phyloP scores from a whole-genome alignment of 1,140 invertebrate genomes.

The Zaprionus capensis region DNA sequence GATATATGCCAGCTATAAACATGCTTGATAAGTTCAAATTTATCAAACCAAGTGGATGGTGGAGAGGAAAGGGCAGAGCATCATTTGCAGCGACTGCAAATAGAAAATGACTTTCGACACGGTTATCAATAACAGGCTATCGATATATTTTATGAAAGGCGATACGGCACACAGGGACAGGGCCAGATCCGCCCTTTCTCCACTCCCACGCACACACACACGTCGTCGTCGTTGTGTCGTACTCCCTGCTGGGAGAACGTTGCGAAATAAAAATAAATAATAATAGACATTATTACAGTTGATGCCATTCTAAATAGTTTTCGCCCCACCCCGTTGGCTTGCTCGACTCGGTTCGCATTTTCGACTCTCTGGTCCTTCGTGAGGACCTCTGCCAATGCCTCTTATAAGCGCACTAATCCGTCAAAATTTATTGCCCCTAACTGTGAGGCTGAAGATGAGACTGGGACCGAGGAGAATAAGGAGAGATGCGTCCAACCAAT shows the following conservation, averaged over 20 bases:
- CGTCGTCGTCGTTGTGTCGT: no score
- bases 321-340: background rate
- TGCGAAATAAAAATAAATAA: slow-evolving; percentile 77
- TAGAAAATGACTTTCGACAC: slow-evolving; percentile 77
- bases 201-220: background rate
- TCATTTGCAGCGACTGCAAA: slow-evolving; percentile 44
- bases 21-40: slow-evolving; percentile 59
- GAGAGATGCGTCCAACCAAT: slow-evolving; percentile 54
- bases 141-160: slow-evolving; percentile 83
- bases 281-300: slow-evolving; percentile 80
- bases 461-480: slow-evolving; percentile 10
- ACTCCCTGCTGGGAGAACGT: slow-evolving; percentile 30
- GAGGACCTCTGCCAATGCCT: slow-evolving; percentile 60
- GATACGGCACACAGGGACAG: slow-evolving; percentile 58
- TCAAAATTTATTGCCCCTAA: slow-evolving; percentile 79
- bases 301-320: slow-evolving; percentile 75
- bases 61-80: background rate
- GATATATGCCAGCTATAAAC: slow-evolving; percentile 49
- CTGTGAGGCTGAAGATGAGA: slow-evolving; percentile 28
- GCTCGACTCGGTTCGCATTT: background rate
- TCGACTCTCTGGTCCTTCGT: slow-evolving; percentile 6
- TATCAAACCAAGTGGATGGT: slow-evolving; percentile 50
- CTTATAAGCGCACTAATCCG: slow-evolving; percentile 80
- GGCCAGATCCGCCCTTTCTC: background rate
- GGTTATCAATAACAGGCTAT: slow-evolving; percentile 80